Base-by-base conservation (phyloP, 2,888 invertebrate genomes). In the Drosophila macrospina region DNA sequence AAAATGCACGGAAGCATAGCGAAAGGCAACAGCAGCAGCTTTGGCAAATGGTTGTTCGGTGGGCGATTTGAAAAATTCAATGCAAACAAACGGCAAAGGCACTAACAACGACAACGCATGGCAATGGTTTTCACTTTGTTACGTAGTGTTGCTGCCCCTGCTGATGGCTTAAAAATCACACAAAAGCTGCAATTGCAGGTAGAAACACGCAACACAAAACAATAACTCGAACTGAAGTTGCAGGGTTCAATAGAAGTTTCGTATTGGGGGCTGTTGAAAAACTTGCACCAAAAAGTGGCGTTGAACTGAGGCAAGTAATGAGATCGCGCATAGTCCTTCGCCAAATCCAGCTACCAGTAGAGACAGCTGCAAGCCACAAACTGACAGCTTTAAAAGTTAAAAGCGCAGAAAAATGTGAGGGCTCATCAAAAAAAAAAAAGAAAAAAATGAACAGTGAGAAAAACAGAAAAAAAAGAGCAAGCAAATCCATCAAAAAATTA, bases 31-130 rank as follows among this genome's bases (percentile, higher is more conserved):
- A 32, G 64, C 51, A 62, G 50, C 74, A 86, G 86, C 81, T 86
- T 86, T 83, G 62, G 54, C 74, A 86, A 86, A 86, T 83, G 77
- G 67, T 67, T 69, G 80, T 20, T 79, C 64, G 63, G 61, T 61
- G 69, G 63, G 68, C 81, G 78, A 72, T 82, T 86, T 82, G 69
- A 72, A 82, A 82, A 82, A 86, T 80, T 65, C 81, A 80, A 86
- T 72, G 68, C 75, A 80, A 84, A 72, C 71, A 75, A 80, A 71
- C 59, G 42, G 37, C 50, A 66, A 42, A 56, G 59, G 52, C 64
- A 76, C 57, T 64, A 56, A 15, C 48, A 45, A 15, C 41, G 73
- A 62, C 57, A 52, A 28, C 48, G 55, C 15, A 13, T 41, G 24
- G 59, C 69, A 74, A 59, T 37, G 67, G 51, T 47, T 51, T 73